phyloP scores from a whole-genome alignment of 2,888 invertebrate species.

The Hoplodrina ambigua region DNA sequence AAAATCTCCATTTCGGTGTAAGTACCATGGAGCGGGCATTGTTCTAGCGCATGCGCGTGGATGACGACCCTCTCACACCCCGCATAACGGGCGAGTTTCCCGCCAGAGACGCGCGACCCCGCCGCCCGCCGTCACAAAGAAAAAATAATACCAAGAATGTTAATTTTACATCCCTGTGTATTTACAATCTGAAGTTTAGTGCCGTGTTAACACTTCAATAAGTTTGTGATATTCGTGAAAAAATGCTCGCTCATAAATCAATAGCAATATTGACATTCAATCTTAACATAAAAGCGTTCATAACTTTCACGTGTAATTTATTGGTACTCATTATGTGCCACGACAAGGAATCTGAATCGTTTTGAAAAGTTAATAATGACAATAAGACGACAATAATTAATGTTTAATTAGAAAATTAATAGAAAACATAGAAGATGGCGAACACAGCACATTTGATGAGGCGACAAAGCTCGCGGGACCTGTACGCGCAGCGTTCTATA shows the following conservation, averaged over 20 bases:
- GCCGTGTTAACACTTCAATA: slow-evolving; percentile 12
- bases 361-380: slow-evolving; percentile 70
- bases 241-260: slow-evolving; percentile 73
- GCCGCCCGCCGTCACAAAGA: slow-evolving; percentile 64
- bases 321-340: slow-evolving; percentile 82
- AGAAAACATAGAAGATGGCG: slow-evolving; percentile 92
- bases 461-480: slow-evolving; percentile 96
- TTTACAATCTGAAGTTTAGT: slow-evolving; percentile 37
- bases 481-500: slow-evolving; percentile 94
- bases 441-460: slow-evolving; percentile 97
- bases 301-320: slow-evolving; percentile 75
- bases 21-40: slow-evolving; percentile 51
- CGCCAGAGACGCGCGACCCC: slow-evolving; percentile 77
- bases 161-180: slow-evolving; percentile 30
- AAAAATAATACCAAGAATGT: slow-evolving; percentile 49
- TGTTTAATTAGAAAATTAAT: slow-evolving; percentile 54
- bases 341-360: slow-evolving; percentile 79
- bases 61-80: slow-evolving; percentile 67
- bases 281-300: slow-evolving; percentile 64
- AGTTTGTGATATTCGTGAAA: slow-evolving; percentile 47
- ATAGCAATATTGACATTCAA: slow-evolving; percentile 63
- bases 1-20: slow-evolving; percentile 63
- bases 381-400: slow-evolving; percentile 69
- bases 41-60: slow-evolving; percentile 78
- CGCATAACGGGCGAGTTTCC: slow-evolving; percentile 71